A percentile compares a stretch with the other conserved stretches of the same genome.
phyloP scores from a whole-genome alignment of 2,888 invertebrate genomes.

The Cephus spinipes region DNA sequence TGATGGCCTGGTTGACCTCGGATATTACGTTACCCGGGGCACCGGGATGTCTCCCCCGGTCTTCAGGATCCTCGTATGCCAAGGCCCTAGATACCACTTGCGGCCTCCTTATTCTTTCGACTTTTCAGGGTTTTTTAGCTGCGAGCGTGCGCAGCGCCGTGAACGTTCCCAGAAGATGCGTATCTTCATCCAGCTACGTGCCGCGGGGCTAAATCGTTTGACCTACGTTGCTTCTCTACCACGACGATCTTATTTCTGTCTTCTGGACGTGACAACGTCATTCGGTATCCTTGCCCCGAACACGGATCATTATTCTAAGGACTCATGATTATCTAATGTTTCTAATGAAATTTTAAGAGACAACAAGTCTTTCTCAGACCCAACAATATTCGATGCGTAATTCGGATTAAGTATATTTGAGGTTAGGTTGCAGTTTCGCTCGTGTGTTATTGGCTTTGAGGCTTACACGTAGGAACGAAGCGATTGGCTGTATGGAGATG shows the following conservation, averaged over 20 bases:
- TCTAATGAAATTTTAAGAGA: neutral
- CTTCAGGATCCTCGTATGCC: neutral
- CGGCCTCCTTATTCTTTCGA: neutral
- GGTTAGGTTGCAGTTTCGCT: neutral
- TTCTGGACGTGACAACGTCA: constrained; percentile 4
- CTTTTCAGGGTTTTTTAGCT: constrained; percentile 6
- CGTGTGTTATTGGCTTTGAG: neutral
- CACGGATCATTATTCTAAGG: neutral
- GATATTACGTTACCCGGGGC: constrained; percentile 53
- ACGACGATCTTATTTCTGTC: neutral
- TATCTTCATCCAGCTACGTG: constrained; percentile 52
- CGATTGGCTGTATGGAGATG: neutral
- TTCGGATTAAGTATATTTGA: neutral
- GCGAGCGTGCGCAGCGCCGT: neutral
- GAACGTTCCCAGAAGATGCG: constrained; percentile 55
- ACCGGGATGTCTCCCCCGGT: neutral
- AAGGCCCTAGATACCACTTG: neutral
- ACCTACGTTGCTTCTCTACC: constrained; percentile 23
- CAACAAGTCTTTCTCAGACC: neutral
- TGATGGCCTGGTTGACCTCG: constrained; percentile 59
- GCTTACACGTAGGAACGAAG: neutral
- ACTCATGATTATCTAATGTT: neutral
- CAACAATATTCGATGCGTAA: neutral
- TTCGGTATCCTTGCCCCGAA: neutral
- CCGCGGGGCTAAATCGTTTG: constrained; percentile 51